Base-by-base conservation (phyloP, 2,888 invertebrate species). In the Protonemura montana region DNA sequence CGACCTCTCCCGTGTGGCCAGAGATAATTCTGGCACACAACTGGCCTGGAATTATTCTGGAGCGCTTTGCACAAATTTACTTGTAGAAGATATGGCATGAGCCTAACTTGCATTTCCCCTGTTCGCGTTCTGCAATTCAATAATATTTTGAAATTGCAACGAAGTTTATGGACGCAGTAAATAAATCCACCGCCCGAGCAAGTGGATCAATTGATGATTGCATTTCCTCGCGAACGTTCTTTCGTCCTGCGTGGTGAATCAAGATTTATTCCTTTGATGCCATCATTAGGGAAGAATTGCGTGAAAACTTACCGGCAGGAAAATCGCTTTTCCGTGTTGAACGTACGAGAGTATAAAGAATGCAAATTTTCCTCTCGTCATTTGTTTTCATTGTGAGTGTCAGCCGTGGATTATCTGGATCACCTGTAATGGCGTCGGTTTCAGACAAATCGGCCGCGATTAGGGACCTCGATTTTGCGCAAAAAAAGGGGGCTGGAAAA, bases 321-420 rank as follows among this genome's bases (percentile, higher is more conserved):
- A 81, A 81, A 81, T 81, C 30, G 28, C 30, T 81, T 30, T n/a
- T 81, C 30, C 81, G 81, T 81, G 81, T 81, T 27, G n/a, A 78
- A 78, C 78, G 78, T 28, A 78, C 78, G 27, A 78, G 27, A 28
- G 78, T 29, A 29, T 81, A 81, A 28, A 30, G 26, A 30, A 81
- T 81, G 81, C 81, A 81, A 81, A 81, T 81, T 30, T 81, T 7
- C 81, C 21, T 27, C 30, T 28, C 30, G 81, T 81, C 81, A 30
- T 81, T 81, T 81, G 81, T 81, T 81, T 81, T 81, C 81, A 81
- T 81, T 81, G 81, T 21, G 28, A 27, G 81, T 29, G 81, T 81
- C 81, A 81, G 30, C n/a, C n/a, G n/a, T 1, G 81, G 81, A 81
- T 81, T 81, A 81, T 81, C 81, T 81, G 81, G 81, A 81, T 81